Evolutionary conservation across 2,113 vertebrate species (phyloP), one percentile per base, ranked within the genome.

Genomic region (Xiphorhynchus elegans): DNA sequence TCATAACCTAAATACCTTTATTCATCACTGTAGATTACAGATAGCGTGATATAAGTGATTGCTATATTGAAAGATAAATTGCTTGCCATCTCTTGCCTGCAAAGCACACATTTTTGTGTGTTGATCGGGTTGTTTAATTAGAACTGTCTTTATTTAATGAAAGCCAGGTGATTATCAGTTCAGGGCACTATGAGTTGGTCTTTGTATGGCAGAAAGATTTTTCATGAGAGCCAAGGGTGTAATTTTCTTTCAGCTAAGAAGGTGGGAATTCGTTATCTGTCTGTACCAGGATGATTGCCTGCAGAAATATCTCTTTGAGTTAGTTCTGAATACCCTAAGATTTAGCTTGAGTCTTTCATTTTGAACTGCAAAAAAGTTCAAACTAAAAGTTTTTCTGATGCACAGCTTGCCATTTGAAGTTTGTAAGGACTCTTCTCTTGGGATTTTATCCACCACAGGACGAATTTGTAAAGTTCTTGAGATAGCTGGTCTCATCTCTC

Each of bases 201-300:
- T 95, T 95, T 93, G 64, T 90, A 66, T 87, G 72, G 79, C 86
- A 89, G 74, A 68, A 93, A 75, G 85, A 92, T 92, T 96, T 95
- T 95, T 96, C 68, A 55, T 84, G 80, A 93, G 79, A 94, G 75
- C 70, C 5, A 46, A 72, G 85, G 52, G 83, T 96, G 35, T 95
- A 84, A 89, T 95, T 97, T 95, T 95, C 88, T 92, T 87, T 84
- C 64, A 81, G 72, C 83, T 80, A 78, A 89, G 76, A 93, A 93
- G 83, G 94, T 95, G 76, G 83, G 73, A 97, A 95, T 95, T 95
- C 2, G 80, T 96, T 92, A 95, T 96, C 96, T 95, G 79, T 84
- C 90, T 87, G 56, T 89, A 93, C 75, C 89, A 92, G 96, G 60
- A 93, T 90, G 92, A 96, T 86, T 93, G 90, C 95, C 94, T 96